These are phyloP conservation scores for Catharus minimus DNA, from an alignment of 2,113 vertebrate genomes.

Conservation along the genomic window DNA sequence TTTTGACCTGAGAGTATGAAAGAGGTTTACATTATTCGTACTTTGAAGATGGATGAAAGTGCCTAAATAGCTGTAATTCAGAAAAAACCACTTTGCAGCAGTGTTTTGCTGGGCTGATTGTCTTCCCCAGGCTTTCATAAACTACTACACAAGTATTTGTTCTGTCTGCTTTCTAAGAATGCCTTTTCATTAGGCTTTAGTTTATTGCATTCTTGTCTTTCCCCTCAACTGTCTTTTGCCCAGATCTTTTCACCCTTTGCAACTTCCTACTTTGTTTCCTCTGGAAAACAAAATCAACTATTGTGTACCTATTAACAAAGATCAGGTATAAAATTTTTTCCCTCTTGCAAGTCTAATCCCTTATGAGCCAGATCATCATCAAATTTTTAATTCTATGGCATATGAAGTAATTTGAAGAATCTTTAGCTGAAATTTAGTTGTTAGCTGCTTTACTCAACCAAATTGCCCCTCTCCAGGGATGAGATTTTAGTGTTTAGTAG, in stretches of 20 bases:
- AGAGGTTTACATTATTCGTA: neutral
- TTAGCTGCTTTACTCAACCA: neutral
- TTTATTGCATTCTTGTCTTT: neutral
- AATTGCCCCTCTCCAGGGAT: neutral
- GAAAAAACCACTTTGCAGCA: neutral
- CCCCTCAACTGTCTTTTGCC: neutral
- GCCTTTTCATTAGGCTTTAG: neutral
- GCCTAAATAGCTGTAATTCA: neutral
- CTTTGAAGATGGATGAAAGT: neutral
- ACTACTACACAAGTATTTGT: neutral
- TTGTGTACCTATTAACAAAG: neutral
- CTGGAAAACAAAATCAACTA: neutral
- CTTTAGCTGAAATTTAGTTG: neutral
- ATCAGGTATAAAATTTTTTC: neutral
- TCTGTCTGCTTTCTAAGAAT: neutral
- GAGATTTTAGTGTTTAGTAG: neutral
- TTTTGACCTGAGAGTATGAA: neutral
- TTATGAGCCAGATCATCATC: neutral
- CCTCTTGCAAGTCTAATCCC: neutral
- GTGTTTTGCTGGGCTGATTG: neutral
- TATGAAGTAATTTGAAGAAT: neutral
- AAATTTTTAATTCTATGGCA: neutral
- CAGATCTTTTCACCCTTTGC: neutral
- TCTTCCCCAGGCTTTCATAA: neutral
- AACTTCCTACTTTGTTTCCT: neutral